A percentile compares a stretch with the other conserved stretches of the same genome.
These are phyloP conservation scores for Caenorhabditis sp. DNA, from an alignment of 2,888 invertebrate species.

Conservation along the genomic window DNA sequence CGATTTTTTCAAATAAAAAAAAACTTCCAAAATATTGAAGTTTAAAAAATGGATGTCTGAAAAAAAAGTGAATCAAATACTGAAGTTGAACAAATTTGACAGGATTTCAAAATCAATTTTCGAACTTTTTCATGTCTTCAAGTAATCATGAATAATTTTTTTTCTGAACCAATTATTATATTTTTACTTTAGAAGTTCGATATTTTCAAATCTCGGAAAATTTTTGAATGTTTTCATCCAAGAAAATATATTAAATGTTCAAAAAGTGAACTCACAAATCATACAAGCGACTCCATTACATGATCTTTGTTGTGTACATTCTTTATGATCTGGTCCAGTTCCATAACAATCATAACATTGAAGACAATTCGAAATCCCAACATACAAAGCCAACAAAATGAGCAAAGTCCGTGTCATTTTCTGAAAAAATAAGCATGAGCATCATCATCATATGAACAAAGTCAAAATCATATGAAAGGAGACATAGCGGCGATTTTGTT, in stretches of 20 bases:
- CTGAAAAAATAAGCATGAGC: not conserved
- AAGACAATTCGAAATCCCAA: conserved; percentile 13
- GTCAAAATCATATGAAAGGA: not conserved
- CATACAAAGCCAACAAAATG: not conserved
- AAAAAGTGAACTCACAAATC: conserved; percentile 48
- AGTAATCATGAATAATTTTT: too few species aligned
- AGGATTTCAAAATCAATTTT: too few species aligned
- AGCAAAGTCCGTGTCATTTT: not conserved
- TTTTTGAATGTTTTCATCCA: conserved; percentile 3
- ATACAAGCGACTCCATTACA: conserved; percentile 65
- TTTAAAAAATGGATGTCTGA: too few species aligned
- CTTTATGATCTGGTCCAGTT: conserved; percentile 53
- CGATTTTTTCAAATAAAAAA: too few species aligned
- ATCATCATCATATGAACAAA: not conserved
- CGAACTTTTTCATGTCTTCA: too few species aligned
- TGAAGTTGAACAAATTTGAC: too few species aligned
- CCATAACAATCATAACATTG: conserved; percentile 64
- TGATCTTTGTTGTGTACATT: conserved; percentile 54
- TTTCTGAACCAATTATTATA: too few species aligned
- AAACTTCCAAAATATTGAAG: too few species aligned
- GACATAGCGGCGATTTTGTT: not conserved
- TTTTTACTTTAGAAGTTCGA: too few species aligned
- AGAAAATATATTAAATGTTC: not conserved
- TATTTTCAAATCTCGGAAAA: not conserved
- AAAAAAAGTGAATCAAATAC: too few species aligned